Conservation (phyloP, 2,797 vertebrate species). For the Ceryle rudis region DNA sequence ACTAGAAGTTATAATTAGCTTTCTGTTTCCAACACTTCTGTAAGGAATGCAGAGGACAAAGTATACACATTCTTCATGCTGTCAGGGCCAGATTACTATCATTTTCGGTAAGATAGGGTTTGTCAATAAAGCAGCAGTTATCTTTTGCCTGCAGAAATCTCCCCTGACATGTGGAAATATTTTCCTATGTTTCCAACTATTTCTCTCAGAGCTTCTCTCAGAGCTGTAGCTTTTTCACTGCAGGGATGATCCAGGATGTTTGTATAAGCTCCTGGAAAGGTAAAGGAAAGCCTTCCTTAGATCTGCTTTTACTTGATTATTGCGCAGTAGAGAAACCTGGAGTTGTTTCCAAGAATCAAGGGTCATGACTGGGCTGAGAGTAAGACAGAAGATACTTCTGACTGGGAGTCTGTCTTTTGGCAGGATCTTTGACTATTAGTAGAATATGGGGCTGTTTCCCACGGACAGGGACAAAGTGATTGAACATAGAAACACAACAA, state of each 20-base stretch:
- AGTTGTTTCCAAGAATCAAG: neutral
- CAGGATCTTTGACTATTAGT: neutral
- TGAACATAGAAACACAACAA: neutral
- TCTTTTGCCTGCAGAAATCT: constrained; percentile 45
- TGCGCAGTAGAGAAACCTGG: neutral
- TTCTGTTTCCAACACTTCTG: neutral
- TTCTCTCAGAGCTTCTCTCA: neutral
- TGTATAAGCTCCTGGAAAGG: constrained; percentile 24
- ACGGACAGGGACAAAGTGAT: neutral
- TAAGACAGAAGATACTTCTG: neutral
- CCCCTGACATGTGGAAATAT: neutral
- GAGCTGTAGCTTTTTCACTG: neutral
- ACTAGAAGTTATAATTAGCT: constrained; percentile 23
- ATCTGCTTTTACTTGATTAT: neutral
- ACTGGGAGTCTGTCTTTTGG: neutral
- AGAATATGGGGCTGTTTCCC: neutral
- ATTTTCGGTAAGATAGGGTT: neutral
- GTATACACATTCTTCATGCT: neutral
- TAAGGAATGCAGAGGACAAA: constrained; percentile 5
- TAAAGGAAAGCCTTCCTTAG: constrained; percentile 21
- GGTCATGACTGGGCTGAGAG: neutral
- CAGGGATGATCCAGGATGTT: constrained; percentile 26
- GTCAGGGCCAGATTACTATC: neutral
- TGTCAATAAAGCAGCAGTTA: constrained; percentile 47
- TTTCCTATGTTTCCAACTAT: constrained; percentile 10